phyloP scores from a whole-genome alignment of 2,113 vertebrate species.

The Barbus barbus region DNA sequence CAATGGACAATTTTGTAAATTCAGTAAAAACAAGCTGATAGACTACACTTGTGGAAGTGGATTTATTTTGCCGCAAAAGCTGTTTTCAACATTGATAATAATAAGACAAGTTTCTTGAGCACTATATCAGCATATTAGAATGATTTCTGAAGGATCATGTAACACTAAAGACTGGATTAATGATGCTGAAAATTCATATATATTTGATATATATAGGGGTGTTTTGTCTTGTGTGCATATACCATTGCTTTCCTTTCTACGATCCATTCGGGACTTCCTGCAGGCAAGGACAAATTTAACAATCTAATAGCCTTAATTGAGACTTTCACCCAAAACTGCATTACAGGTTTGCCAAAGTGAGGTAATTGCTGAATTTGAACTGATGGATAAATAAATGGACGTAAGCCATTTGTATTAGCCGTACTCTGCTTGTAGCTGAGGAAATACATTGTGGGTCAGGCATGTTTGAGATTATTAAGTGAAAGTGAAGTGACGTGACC shows the following conservation, averaged over 20 bases:
- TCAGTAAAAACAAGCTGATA: too few relatives aligned
- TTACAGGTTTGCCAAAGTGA: not conserved
- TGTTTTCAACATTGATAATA: too few relatives aligned
- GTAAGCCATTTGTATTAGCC: not conserved
- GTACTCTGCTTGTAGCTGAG: not conserved
- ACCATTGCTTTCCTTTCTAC: not conserved
- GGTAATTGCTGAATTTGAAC: conserved; percentile 13
- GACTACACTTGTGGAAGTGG: too few relatives aligned
- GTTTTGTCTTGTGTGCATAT: not conserved
- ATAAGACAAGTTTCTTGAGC: too few relatives aligned
- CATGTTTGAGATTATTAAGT: conserved; percentile 63
- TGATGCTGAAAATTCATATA: too few relatives aligned
- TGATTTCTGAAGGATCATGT: too few relatives aligned
- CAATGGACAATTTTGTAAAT: not conserved
- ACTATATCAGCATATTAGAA: too few relatives aligned
- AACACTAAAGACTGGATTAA: too few relatives aligned
- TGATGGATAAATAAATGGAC: not conserved
- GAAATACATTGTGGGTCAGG: conserved; percentile 30
- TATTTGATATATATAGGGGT: too few relatives aligned
- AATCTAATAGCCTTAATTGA: not conserved
- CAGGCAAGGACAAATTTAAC: not conserved
- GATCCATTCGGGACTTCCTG: not conserved
- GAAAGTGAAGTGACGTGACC: too few relatives aligned
- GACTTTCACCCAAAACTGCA: not conserved
- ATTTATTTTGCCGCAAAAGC: too few relatives aligned